phyloP scores from a whole-genome alignment of 2,888 invertebrate species.

The Sicus ferrugineus region DNA sequence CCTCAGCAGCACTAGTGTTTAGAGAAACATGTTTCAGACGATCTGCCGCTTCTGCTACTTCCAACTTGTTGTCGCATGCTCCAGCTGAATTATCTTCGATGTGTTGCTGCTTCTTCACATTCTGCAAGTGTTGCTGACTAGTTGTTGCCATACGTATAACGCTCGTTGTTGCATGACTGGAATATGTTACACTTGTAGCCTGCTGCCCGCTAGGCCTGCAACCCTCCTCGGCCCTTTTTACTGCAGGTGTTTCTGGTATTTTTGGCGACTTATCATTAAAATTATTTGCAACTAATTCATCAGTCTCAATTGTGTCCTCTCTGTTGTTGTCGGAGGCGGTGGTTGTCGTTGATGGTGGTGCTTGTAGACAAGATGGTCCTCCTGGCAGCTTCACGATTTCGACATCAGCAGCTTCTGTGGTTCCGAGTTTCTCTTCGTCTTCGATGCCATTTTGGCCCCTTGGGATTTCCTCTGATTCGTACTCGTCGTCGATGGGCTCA shows the following conservation, averaged over 20 bases:
- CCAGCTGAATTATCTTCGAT: neutral
- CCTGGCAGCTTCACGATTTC: neutral
- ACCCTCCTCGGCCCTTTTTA: slow-evolving; percentile 34
- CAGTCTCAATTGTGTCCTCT: slow-evolving; percentile 43
- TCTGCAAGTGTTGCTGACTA: slow-evolving; percentile 41
- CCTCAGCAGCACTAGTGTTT: slow-evolving; percentile 48
- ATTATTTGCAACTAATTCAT: slow-evolving; percentile 45
- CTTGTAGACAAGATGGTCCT: slow-evolving; percentile 33
- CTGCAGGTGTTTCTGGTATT: slow-evolving; percentile 1
- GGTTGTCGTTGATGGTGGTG: slow-evolving; percentile 42
- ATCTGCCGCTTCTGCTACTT: neutral
- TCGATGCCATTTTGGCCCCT: neutral
- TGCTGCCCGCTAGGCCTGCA: slow-evolving; percentile 30
- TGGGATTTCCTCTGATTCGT: slow-evolving; percentile 39
- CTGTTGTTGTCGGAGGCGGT: slow-evolving; percentile 42
- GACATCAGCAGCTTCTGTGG: neutral
- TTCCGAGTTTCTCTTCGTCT: neutral
- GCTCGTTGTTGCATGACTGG: slow-evolving; percentile 59
- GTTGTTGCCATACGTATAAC: slow-evolving; percentile 61
- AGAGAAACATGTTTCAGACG: slow-evolving; percentile 12
- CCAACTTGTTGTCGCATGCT: neutral
- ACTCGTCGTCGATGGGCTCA: slow-evolving; percentile 58
- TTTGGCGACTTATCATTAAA: slow-evolving; percentile 39
- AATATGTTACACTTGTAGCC: slow-evolving; percentile 37
- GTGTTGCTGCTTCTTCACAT: neutral